Evolutionary conservation across 2,888 invertebrate genomes (phyloP).

Genomic region (Pasiphila rectangulata): DNA sequence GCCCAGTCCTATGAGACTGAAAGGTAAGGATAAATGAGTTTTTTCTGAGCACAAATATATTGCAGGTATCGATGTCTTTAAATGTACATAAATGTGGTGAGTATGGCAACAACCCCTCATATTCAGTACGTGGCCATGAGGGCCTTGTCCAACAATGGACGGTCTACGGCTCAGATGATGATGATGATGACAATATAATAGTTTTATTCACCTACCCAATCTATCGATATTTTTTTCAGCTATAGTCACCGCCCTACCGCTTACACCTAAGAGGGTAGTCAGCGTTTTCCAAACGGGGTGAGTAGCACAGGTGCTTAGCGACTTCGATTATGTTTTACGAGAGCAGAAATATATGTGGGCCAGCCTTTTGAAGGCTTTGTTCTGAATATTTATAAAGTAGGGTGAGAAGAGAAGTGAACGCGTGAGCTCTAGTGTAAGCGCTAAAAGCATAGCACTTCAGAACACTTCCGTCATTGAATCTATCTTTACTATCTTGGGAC

Average conservation of each 20-base stretch:
- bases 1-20: too few relatives aligned
- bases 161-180: too few relatives aligned
- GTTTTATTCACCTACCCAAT: too few relatives aligned
- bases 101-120: too few relatives aligned
- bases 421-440: too few relatives aligned
- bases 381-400: conserved; percentile 15
- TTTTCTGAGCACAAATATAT: too few relatives aligned
- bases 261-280: conserved; percentile 60
- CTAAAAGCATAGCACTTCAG: conserved; percentile 8
- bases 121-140: too few relatives aligned
- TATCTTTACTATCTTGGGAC: too few relatives aligned
- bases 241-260: conserved; percentile 35
- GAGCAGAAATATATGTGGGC: conserved; percentile 32
- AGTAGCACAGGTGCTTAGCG: conserved; percentile 57
- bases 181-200: too few relatives aligned
- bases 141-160: too few relatives aligned
- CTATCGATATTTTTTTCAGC: conserved; percentile 12
- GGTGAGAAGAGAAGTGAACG: background rate
- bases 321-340: conserved; percentile 37
- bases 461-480: too few relatives aligned
- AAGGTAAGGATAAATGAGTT: too few relatives aligned
- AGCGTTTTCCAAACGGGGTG: conserved; percentile 75
- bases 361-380: conserved; percentile 13
- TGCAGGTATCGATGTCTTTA: conserved; percentile 14
- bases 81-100: background rate